Conservation (phyloP, 1,140 invertebrate species). For the Holcopasites calliopsidis region DNA sequence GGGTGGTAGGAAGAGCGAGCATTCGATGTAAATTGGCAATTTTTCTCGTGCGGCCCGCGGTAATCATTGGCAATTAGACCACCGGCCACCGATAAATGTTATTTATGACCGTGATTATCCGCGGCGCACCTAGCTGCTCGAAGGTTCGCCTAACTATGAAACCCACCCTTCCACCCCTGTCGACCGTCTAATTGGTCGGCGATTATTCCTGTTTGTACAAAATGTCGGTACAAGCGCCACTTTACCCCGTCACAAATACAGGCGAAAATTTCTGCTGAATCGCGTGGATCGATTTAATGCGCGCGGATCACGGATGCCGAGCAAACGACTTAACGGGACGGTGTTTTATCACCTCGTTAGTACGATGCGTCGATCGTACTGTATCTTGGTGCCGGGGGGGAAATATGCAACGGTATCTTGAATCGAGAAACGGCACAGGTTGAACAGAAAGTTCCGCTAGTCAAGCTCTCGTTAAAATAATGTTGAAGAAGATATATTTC, state of each 20-base stretch:
- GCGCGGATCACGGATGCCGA: constrained; percentile 9
- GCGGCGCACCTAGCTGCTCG: constrained; percentile 61
- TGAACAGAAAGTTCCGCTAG: neutral
- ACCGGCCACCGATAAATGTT: constrained; percentile 64
- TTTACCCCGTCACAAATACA: constrained; percentile 29
- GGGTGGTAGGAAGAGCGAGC: constrained; percentile 34
- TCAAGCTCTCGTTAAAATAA: neutral
- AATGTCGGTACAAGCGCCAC: constrained; percentile 48
- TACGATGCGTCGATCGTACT: neutral
- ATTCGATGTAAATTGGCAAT: constrained; percentile 73
- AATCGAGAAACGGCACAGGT: neutral
- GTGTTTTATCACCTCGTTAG: neutral
- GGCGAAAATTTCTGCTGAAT: constrained; percentile 5
- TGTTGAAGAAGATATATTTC: neutral
- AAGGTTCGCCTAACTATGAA: constrained; percentile 51
- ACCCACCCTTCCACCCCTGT: neutral
- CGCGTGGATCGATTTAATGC: constrained; percentile 30
- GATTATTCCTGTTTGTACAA: constrained; percentile 64
- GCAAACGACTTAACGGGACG: neutral
- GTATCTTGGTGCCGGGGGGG: neutral
- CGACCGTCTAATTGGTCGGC: constrained; percentile 56
- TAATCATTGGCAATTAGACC: constrained; percentile 74
- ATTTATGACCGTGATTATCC: constrained; percentile 73
- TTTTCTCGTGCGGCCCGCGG: constrained; percentile 61
- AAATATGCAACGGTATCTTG: no score